Percentiles rank a stretch among this genome's conserved stretches.
These are phyloP conservation scores for Coptodon rendalli DNA, from an alignment of 2,113 vertebrate species.

Conservation along the genomic window DNA sequence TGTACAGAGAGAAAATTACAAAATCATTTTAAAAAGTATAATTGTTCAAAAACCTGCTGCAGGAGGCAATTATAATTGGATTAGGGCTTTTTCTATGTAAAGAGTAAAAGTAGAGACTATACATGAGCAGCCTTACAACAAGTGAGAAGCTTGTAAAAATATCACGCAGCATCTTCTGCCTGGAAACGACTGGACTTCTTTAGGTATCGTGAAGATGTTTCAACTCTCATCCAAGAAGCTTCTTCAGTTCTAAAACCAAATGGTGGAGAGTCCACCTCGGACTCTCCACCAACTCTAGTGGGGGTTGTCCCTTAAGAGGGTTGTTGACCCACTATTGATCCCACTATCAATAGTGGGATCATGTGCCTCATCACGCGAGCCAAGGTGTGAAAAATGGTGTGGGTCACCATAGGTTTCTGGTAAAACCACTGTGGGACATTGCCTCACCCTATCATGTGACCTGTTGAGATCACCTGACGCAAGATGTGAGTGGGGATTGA, in stretches of 20 bases:
- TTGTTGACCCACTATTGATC: rapidly evolving
- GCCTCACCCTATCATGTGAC: background rate
- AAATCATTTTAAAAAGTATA: background rate
- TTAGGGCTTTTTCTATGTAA: background rate
- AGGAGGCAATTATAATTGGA: background rate
- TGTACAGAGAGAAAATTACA: background rate
- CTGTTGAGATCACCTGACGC: background rate
- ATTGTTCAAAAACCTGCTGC: background rate
- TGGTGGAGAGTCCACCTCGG: rapidly evolving
- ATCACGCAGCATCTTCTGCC: background rate
- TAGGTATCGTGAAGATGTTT: background rate
- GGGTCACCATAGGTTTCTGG: background rate
- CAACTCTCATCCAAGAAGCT: background rate
- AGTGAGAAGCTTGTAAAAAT: background rate
- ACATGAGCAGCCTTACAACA: background rate
- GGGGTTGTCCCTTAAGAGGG: background rate
- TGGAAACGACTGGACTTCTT: background rate
- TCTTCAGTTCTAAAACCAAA: background rate
- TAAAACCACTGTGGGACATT: background rate
- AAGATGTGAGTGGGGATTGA: background rate
- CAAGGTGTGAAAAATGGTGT: background rate
- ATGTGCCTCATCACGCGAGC: background rate
- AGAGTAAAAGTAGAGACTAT: background rate
- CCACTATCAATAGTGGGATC: background rate
- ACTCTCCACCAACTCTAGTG: background rate